phyloP scores from a whole-genome alignment of 2,113 vertebrate genomes.

The Ursus arctos region DNA sequence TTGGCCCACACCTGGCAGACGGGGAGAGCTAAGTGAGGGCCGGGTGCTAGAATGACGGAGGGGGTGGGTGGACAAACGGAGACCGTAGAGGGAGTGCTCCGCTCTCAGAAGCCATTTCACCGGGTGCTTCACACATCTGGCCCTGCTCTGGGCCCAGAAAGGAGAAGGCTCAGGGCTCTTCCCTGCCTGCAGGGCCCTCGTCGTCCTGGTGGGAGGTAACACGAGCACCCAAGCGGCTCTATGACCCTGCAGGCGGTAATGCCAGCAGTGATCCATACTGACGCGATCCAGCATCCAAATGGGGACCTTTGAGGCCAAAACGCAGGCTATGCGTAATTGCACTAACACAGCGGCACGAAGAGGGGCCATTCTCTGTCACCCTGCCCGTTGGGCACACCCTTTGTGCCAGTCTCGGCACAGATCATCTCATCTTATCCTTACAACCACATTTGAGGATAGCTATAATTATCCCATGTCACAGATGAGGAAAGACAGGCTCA shows the following conservation, averaged over 20 bases:
- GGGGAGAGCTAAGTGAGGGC: background rate
- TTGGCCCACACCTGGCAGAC: background rate
- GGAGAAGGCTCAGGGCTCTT: background rate
- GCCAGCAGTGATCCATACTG: too few species aligned
- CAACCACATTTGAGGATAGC: too few species aligned
- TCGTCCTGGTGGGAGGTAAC: background rate
- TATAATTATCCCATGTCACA: background rate
- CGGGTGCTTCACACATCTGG: background rate
- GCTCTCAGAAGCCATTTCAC: background rate
- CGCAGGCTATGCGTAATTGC: background rate
- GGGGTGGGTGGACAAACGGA: fast-evolving
- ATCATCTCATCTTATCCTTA: background rate
- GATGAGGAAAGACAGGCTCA: background rate
- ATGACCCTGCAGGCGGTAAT: background rate
- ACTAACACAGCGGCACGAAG: background rate
- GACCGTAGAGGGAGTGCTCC: background rate
- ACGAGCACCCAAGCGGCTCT: background rate
- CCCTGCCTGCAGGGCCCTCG: background rate
- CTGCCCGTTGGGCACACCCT: background rate
- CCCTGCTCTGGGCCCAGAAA: background rate
- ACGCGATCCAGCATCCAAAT: too few species aligned
- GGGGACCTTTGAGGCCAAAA: background rate
- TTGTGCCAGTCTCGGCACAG: background rate
- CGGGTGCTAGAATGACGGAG: background rate
- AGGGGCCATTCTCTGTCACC: background rate